Base-by-base conservation (phyloP, 2,888 invertebrate species). In the Trichopria drosophilae region DNA sequence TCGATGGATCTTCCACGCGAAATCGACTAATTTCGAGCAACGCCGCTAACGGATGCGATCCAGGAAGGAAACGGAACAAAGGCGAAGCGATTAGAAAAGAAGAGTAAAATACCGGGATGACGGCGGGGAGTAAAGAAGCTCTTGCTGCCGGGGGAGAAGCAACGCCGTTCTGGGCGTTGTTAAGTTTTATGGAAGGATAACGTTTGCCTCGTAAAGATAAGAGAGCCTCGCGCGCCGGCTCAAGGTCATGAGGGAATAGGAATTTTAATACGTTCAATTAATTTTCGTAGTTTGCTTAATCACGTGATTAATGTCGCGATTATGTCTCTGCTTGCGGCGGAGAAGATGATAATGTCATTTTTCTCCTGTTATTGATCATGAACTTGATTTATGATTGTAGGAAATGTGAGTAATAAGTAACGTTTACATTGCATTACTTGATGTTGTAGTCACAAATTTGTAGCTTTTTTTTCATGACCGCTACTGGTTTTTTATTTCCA, bases 191-290 rank as follows among this genome's bases (percentile, higher is more conserved):
- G 40, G 51, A 40, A 51, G 35, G 32, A 36, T 35, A 45, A 40
- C 41, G 32, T 35, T 41, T 51, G n/a, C 40, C 40, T 51, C 51
- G 51, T 51, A 51, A 51, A 51, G 51, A 51, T 51, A 51, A 51
- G 41, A 32, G 43, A 36, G 40, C 23, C 28, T 13, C n/a, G 32
- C 20, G 28, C 22, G 16, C 13, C 32, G 7, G 42, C 23, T 36
- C 49, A 49, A 49, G 49, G 49, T 49, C 49, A 31, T 29, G 42
- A 28, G 49, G 42, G 36, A 20, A 42, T 42, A 36, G 49, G 42
- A 42, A 36, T 42, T 49, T 42, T 5, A 35, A 35, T n/a, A 28
- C 29, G 4, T 13, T 3, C 3, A 4, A 28, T 4, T 12, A 28
- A 13, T 28, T n/a, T n/a, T n/a, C n/a, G n/a, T n/a, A n/a, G n/a